A percentile compares a stretch with the other conserved stretches of the same genome.
Evolutionary conservation across 1,140 invertebrate genomes (phyloP).

Genomic region (Drosophila saltans): DNA sequence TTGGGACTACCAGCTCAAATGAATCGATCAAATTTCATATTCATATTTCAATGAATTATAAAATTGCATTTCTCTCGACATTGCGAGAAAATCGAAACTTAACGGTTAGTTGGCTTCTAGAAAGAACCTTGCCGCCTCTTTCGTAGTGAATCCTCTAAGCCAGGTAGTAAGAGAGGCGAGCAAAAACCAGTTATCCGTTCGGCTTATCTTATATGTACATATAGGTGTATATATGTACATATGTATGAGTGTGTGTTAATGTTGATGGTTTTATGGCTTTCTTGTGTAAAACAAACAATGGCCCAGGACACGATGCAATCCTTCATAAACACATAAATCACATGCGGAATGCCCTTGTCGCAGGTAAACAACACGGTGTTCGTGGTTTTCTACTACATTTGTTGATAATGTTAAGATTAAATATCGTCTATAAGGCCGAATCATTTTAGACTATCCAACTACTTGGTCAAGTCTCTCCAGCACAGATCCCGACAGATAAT

Average conservation of each 20-base stretch:
- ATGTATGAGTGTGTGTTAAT: slow-evolving; percentile 24
- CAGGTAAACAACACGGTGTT: neutral
- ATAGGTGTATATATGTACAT: slow-evolving; percentile 14
- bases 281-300: slow-evolving; percentile 64
- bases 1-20: neutral
- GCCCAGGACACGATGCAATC: slow-evolving; percentile 52
- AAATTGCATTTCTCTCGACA: neutral
- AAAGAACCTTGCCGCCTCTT: neutral
- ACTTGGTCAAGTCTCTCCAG: too few species aligned
- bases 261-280: slow-evolving; percentile 68
- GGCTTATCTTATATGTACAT: slow-evolving; percentile 55
- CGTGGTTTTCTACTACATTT: neutral
- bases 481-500: too few species aligned
- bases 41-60: slow-evolving; percentile 27
- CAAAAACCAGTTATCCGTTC: slow-evolving; percentile 60
- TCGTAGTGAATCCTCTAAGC: neutral
- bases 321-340: slow-evolving; percentile 71
- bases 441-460: too few species aligned
- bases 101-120: slow-evolving; percentile 18
- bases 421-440: too few species aligned
- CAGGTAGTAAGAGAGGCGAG: slow-evolving; percentile 44
- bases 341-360: neutral
- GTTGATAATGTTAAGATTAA: neutral
- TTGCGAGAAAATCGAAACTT: slow-evolving; percentile 13
- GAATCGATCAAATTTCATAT: slow-evolving; percentile 43